These are phyloP conservation scores for Drosophila acutilabella DNA, from an alignment of 2,888 invertebrate genomes.

Conservation along the genomic window DNA sequence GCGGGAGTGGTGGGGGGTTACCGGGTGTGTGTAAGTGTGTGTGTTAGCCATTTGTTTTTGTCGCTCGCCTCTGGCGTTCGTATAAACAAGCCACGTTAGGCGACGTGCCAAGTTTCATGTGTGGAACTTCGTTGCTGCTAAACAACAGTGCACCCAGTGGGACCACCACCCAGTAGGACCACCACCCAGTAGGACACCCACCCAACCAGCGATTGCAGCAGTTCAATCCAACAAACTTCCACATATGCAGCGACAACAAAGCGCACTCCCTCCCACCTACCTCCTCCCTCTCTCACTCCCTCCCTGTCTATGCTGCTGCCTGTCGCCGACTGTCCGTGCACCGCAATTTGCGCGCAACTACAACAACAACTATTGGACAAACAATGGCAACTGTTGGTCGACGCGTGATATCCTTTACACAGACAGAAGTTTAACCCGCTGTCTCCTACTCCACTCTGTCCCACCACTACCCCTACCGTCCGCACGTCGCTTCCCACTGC, in stretches of 20 bases:
- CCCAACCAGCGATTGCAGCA: slow-evolving; percentile 22
- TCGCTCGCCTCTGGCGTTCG: slow-evolving; percentile 54
- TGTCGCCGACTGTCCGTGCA: slow-evolving; percentile 69
- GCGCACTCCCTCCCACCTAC: slow-evolving; percentile 27
- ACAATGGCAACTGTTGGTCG: slow-evolving; percentile 54
- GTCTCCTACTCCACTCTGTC: neutral
- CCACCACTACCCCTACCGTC: too few relatives aligned
- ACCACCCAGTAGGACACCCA: neutral
- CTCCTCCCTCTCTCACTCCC: neutral
- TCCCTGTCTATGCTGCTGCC: slow-evolving; percentile 26
- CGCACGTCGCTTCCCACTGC: neutral
- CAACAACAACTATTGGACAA: slow-evolving; percentile 30
- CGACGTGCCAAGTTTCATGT: slow-evolving; percentile 78
- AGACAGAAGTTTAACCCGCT: slow-evolving; percentile 39
- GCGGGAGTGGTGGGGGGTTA: too few relatives aligned
- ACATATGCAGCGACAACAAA: slow-evolving; percentile 62
- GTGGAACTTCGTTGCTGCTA: slow-evolving; percentile 50
- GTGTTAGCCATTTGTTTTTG: slow-evolving; percentile 69
- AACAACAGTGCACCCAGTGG: slow-evolving; percentile 32
- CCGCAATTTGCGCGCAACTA: slow-evolving; percentile 75
- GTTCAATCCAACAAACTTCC: slow-evolving; percentile 48
- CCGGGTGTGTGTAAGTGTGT: slow-evolving; percentile 5
- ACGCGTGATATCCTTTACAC: slow-evolving; percentile 73
- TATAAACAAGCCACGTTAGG: slow-evolving; percentile 77
- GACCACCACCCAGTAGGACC: neutral